Evolutionary conservation across 2,797 vertebrate species (phyloP).

Genomic region (Spinibarbus caldwelli): DNA sequence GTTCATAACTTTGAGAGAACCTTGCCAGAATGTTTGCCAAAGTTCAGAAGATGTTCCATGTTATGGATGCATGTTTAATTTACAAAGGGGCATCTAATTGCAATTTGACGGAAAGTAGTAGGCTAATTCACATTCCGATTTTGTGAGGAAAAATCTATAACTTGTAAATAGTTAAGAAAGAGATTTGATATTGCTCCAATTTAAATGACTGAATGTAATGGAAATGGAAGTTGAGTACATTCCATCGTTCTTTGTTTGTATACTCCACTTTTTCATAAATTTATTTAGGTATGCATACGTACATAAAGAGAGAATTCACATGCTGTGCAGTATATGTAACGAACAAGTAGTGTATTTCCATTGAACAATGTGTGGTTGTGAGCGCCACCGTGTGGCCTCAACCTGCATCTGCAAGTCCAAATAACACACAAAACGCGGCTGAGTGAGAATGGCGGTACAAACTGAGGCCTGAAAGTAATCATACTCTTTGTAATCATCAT

Average conservation of each 20-base stretch:
- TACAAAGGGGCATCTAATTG: background rate
- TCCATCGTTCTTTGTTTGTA: background rate
- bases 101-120: background rate
- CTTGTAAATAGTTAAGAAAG: background rate
- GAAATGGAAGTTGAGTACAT: background rate
- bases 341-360: background rate
- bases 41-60: background rate
- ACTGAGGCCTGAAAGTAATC: background rate
- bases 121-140: background rate
- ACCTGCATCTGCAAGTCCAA: constrained; percentile 18
- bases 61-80: background rate
- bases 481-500: background rate
- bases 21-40: no score
- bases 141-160: background rate
- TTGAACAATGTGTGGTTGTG: constrained; percentile 20
- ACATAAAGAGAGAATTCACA: background rate
- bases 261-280: background rate
- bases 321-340: background rate
- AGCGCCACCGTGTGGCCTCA: constrained; percentile 30
- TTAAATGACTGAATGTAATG: background rate
- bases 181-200: background rate
- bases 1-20: background rate
- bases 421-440: background rate
- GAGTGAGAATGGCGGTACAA: background rate
- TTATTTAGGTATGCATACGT: background rate